Conservation (phyloP, 2,113 vertebrate species). For the Tyto alba region DNA sequence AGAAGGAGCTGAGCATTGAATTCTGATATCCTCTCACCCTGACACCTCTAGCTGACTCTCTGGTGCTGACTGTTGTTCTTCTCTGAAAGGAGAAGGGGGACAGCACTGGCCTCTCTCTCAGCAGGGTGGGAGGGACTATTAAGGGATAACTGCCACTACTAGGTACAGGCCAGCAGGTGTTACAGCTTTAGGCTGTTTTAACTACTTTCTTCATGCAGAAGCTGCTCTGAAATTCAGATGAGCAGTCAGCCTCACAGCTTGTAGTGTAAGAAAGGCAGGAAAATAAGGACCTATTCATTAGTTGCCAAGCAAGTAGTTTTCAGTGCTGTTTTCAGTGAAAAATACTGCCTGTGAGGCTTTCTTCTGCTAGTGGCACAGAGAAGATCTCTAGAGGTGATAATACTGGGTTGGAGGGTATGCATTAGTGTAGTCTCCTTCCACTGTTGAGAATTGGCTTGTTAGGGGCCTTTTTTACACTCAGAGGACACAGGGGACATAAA, state of each 20-base stretch:
- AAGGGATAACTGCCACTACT: neutral
- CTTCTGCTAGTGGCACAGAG: neutral
- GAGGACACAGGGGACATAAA: neutral
- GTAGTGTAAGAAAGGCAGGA: neutral
- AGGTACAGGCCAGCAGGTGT: neutral
- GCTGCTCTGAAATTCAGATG: neutral
- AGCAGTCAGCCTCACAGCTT: neutral
- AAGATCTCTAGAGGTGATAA: neutral
- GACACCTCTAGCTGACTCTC: neutral
- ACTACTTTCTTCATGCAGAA: neutral
- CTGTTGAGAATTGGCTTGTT: neutral
- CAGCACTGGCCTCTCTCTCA: neutral
- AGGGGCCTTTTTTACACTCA: neutral
- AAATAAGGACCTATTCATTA: neutral
- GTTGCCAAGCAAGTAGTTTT: neutral
- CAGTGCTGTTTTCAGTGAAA: neutral
- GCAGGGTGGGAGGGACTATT: accelerated
- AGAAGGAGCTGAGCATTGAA: neutral
- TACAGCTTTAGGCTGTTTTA: neutral
- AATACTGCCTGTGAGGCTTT: neutral
- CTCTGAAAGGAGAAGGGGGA: neutral
- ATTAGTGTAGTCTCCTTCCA: neutral
- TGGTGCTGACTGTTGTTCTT: neutral
- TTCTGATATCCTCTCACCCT: neutral
- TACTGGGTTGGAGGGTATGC: neutral